phyloP scores from a whole-genome alignment of 2,888 invertebrate genomes.

The Mesodorylaimus sp. region DNA sequence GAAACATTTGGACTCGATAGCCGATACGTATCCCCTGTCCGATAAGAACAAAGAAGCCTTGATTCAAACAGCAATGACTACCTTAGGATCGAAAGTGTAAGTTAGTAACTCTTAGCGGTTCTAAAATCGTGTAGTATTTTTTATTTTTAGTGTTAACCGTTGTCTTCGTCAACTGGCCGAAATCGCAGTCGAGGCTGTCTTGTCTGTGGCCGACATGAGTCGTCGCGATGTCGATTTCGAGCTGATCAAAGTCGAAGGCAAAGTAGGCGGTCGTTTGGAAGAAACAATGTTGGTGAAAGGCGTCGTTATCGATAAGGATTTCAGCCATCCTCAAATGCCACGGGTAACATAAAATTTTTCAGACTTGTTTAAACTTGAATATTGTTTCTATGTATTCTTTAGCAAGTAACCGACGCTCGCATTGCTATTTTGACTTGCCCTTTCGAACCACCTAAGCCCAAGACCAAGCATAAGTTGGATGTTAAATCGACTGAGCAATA shows the following conservation, averaged over 20 bases:
- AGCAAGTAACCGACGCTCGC: constrained; percentile 48
- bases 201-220: constrained; percentile 82
- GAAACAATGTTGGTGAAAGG: constrained; percentile 89
- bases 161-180: constrained; percentile 93
- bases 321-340: constrained; percentile 99
- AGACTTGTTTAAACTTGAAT: neutral
- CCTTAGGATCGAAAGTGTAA: constrained; percentile 86
- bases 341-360: constrained; percentile 41
- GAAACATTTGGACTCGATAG: constrained; percentile 63
- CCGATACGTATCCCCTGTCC: constrained; percentile 70
- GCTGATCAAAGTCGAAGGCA: constrained; percentile 91
- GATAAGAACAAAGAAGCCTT: constrained; percentile 63
- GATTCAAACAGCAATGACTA: constrained; percentile 88
- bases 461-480: constrained; percentile 98
- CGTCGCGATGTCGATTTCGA: constrained; percentile 95
- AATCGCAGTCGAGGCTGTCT: constrained; percentile 89
- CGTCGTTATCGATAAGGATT: constrained; percentile 92
- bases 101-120: neutral
- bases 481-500: constrained; percentile 89
- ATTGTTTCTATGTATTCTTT: neutral
- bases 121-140: neutral
- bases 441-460: constrained; percentile 98
- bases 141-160: constrained; percentile 56
- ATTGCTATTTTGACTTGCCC: constrained; percentile 95
- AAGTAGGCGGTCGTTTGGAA: constrained; percentile 87